Conservation (phyloP, 2,797 vertebrate genomes). For the Neostethus bicornis region DNA sequence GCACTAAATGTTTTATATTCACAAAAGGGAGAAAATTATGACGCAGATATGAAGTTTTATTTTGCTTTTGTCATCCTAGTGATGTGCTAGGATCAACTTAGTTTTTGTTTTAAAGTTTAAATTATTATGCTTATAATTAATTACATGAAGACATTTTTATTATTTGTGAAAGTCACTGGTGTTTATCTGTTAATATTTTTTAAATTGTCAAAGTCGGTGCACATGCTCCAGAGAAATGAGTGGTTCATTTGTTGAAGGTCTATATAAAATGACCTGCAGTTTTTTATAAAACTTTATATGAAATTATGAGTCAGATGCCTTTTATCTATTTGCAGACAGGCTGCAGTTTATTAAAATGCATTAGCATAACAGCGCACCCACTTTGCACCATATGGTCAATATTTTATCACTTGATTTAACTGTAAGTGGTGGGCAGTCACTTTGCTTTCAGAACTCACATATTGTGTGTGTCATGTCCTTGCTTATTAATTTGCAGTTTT, state of each 20-base stretch:
- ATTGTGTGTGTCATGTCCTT: constrained; percentile 39
- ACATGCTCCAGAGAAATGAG: not conserved
- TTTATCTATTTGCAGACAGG: constrained; percentile 13
- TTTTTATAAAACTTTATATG: constrained; percentile 9
- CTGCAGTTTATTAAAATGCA: constrained; percentile 46
- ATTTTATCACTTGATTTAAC: constrained; percentile 42
- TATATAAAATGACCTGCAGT: constrained; percentile 22
- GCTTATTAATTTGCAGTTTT: constrained; percentile 23
- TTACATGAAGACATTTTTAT: not conserved
- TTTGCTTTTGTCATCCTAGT: no score
- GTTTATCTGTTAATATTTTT: not conserved
- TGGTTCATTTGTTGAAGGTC: constrained; percentile 14
- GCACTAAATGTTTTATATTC: no score
- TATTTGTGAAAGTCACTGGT: not conserved
- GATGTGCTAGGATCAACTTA: no score
- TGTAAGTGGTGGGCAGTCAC: constrained; percentile 38
- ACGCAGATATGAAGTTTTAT: no score
- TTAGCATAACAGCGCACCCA: constrained; percentile 39
- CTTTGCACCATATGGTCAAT: constrained; percentile 54
- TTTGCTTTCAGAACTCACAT: constrained; percentile 32
- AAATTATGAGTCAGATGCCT: constrained; percentile 16
- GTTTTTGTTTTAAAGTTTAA: no score
- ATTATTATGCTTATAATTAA: no score
- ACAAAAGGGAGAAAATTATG: no score
- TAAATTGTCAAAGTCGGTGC: constrained; percentile 13